phyloP scores from a whole-genome alignment of 2,888 invertebrate genomes.

The Drosophila paramelanica region DNA sequence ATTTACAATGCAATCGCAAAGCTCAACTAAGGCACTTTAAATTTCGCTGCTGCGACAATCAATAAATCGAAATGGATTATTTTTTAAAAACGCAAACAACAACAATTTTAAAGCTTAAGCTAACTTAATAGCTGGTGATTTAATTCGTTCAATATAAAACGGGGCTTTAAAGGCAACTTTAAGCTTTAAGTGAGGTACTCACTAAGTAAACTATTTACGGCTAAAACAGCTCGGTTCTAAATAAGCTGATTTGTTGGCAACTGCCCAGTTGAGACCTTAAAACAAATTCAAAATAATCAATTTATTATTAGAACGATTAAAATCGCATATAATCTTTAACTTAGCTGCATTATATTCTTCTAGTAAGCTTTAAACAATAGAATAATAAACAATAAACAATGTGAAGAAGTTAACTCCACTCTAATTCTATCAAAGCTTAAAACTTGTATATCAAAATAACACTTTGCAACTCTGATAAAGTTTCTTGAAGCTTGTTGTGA shows the following conservation, averaged over 20 bases:
- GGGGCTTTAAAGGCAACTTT: not conserved
- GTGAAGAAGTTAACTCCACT: no score
- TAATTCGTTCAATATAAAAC: not conserved
- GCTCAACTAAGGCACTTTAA: conserved; percentile 14
- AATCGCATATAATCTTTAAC: no score
- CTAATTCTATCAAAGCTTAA: no score
- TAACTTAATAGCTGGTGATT: not conserved
- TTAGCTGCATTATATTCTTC: no score
- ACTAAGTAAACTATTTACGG: no score
- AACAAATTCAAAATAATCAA: no score
- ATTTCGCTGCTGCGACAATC: not conserved
- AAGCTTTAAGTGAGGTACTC: not conserved
- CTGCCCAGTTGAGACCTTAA: not conserved
- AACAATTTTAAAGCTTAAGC: not conserved
- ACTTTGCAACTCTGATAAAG: not conserved
- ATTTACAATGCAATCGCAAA: conserved; percentile 33
- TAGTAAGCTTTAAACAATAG: no score
- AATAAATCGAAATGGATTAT: conserved; percentile 9
- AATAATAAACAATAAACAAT: no score
- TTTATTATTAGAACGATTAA: no score
- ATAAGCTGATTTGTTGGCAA: not conserved
- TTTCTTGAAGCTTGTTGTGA: not conserved
- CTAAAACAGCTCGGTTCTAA: not conserved
- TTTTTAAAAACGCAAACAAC: not conserved
- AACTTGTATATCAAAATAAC: not conserved